Evolutionary conservation across 2,888 invertebrate species (phyloP), one percentile per base, ranked within the genome.

Genomic region (Nephrocerus scutellatus): DNA sequence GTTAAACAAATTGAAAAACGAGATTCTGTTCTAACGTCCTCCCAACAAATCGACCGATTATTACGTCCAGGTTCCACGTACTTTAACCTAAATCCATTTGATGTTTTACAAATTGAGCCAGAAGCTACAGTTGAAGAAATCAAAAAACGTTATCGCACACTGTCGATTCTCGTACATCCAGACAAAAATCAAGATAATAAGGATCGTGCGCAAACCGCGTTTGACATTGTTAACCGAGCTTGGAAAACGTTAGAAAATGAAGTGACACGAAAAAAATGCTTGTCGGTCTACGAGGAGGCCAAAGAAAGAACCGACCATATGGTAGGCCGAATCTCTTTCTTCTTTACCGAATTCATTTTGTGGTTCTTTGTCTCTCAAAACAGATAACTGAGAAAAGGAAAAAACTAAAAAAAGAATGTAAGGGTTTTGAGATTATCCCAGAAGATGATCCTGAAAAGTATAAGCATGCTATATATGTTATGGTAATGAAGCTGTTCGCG

Each of bases 1-100:
- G 93, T 99, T 37, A 99, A 99, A 75, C 87, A 92, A 75, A 96
- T 97, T 48, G 98, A 99, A 72, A 89, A 93, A 70, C 76, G 92
- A 54, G 98, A 99, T 72, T 88, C 97, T 5, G 91, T 92, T 32
- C 73, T 98, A 60, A 99, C 97, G 26, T 87, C 96, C 16, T 84
- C 84, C 66, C 95, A 96, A 72, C 98, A 99, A 75, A 91, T 99
- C 54, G 93, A 96, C 50, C 77, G 98, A 56, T 75, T 99, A 44
- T 76, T 95, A 40, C 77, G 97, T 54, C 93, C 97, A 43, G 98
- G 98, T 18, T 91, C 96, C 2, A 95, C 97, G 9, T 99, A 99
- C 72, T 90, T 97, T 68, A 99, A 99, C 74, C 76, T 98, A 50
- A 98, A 98, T 70, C 97, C 97, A 2, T 91, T 84, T 65, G 89